Conservation (phyloP, 1,140 invertebrate species). For the Polypedilum vanderplanki region DNA sequence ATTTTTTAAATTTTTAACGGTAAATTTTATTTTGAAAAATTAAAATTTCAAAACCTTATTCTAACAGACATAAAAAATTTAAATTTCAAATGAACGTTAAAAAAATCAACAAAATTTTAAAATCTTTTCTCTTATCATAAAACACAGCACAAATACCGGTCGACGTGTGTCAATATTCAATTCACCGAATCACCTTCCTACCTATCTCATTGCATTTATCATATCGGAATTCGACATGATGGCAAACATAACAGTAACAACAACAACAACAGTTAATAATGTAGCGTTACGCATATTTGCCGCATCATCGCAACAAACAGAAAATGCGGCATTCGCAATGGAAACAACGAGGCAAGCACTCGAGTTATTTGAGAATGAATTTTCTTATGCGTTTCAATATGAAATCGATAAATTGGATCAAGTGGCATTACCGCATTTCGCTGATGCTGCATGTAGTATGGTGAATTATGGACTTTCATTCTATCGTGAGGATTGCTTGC, state of each 20-base stretch:
- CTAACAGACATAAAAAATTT: too few species aligned
- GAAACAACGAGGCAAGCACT: not conserved
- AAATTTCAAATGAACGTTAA: too few species aligned
- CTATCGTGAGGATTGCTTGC: not conserved
- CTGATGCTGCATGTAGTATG: not conserved
- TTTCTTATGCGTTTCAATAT: not conserved
- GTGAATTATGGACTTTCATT: not conserved
- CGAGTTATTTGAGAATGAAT: not conserved
- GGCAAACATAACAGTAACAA: too few species aligned
- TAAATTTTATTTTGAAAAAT: too few species aligned
- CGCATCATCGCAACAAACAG: not conserved
- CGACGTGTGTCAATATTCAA: not conserved
- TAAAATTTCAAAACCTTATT: too few species aligned
- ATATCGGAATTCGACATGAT: not conserved
- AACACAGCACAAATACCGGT: not conserved
- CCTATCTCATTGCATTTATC: conserved; percentile 4
- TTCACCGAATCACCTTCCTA: not conserved
- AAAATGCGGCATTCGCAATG: not conserved
- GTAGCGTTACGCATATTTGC: not conserved
- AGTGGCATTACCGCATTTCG: not conserved
- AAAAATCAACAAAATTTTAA: too few species aligned
- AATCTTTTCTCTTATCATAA: not conserved
- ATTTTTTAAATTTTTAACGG: too few species aligned
- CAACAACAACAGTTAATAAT: not conserved
- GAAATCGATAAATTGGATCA: not conserved